Evolutionary conservation across 64 coral and sea anemone genomes (phyloP).

Genomic region (Astreopora myriophthalma): DNA sequence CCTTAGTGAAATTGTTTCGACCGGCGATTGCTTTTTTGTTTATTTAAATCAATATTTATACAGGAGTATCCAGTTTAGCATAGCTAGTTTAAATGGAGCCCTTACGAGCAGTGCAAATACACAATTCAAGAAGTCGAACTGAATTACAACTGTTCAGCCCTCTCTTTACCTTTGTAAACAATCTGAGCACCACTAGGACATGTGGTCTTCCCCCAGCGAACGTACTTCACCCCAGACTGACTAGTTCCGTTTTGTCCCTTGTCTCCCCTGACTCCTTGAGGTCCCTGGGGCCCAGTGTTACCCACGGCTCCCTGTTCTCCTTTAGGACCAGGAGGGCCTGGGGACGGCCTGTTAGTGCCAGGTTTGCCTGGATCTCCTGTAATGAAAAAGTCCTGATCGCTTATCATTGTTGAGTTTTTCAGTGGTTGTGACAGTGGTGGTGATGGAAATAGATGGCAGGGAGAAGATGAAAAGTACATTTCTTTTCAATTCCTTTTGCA

Average conservation of each 20-base stretch:
- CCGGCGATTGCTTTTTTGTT: not conserved
- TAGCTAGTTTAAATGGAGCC: too few relatives aligned
- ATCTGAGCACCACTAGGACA: slow-evolving; percentile 13
- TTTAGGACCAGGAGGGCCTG: not conserved
- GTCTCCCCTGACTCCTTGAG: slow-evolving; percentile 25
- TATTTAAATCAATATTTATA: too few relatives aligned
- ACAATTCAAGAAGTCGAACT: too few relatives aligned
- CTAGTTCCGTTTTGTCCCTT: not conserved
- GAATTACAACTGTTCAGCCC: too few relatives aligned
- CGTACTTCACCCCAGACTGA: slow-evolving; percentile 4
- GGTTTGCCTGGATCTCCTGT: not conserved
- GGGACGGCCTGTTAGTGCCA: not conserved
- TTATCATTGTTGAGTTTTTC: too few relatives aligned
- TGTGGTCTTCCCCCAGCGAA: slow-evolving; percentile 29
- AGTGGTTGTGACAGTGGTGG: not conserved
- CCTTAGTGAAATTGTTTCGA: not conserved
- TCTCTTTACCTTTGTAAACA: slow-evolving; percentile 20
- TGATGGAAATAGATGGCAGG: not conserved
- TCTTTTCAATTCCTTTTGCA: too few relatives aligned
- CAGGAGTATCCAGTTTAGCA: too few relatives aligned
- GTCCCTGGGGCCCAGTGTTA: slow-evolving; percentile 1
- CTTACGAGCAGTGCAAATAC: too few relatives aligned
- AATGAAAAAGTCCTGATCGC: not conserved
- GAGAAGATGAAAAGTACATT: too few relatives aligned
- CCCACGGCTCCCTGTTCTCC: not conserved